These are phyloP conservation scores for Molorchus minor DNA, from an alignment of 2,888 invertebrate species.

Conservation along the genomic window DNA sequence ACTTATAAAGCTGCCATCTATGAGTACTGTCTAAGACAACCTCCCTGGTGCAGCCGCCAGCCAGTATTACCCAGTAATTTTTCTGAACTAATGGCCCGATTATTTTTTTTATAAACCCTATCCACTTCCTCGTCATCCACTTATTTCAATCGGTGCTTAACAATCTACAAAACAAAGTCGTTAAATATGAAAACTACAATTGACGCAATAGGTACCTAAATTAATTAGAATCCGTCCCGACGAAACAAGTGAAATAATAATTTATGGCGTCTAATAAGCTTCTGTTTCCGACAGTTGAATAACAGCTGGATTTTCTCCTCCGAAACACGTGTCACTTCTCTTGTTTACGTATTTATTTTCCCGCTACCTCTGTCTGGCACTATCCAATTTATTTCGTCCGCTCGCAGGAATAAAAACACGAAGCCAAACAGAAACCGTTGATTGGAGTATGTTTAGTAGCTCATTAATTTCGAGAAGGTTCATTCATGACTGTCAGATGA, in stretches of 20 bases:
- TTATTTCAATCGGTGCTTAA: too few species aligned
- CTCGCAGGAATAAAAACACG: slow-evolving; percentile 2
- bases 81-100: too few species aligned
- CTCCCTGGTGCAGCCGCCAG: too few species aligned
- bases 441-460: slow-evolving; percentile 4
- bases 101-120: too few species aligned
- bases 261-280: slow-evolving; percentile 20
- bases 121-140: too few species aligned
- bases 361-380: not conserved
- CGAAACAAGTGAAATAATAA: slow-evolving; percentile 16
- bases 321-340: slow-evolving; percentile 14
- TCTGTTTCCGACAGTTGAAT: slow-evolving; percentile 18
- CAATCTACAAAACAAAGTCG: too few species aligned
- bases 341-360: slow-evolving; percentile 21
- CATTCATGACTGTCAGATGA: not conserved
- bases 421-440: not conserved
- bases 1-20: too few species aligned
- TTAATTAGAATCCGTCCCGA: not conserved
- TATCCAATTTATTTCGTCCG: slow-evolving; percentile 1
- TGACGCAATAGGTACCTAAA: too few species aligned
- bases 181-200: too few species aligned
- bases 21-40: too few species aligned
- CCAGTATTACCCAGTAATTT: too few species aligned
- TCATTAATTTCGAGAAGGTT: not conserved
- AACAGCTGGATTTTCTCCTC: slow-evolving; percentile 12